phyloP scores from a whole-genome alignment of 2,113 vertebrate genomes.

The Ammodytes marinus region DNA sequence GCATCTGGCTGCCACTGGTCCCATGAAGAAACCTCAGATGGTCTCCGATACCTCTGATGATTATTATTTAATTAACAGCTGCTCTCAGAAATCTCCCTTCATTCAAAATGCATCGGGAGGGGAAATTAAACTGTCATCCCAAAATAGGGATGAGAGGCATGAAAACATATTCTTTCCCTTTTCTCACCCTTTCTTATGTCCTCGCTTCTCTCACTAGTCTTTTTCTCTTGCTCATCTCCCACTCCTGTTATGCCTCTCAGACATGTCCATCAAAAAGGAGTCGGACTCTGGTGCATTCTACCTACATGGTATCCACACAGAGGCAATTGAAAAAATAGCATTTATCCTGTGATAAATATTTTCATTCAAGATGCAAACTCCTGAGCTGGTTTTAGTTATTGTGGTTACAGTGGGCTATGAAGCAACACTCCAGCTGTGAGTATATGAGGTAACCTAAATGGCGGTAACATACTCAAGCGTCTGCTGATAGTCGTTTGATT shows the following conservation, averaged over 20 bases:
- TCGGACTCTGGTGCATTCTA: neutral
- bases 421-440: neutral
- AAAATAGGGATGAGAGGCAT: neutral
- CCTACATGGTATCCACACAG: neutral
- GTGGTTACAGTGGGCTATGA: neutral
- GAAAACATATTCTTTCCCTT: neutral
- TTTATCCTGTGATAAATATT: neutral
- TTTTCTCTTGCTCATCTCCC: neutral
- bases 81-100: conserved; percentile 1
- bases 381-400: neutral
- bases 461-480: too few relatives aligned
- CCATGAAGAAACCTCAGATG: neutral
- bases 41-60: neutral
- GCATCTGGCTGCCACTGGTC: neutral
- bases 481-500: too few relatives aligned
- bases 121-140: neutral
- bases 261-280: conserved; percentile 15
- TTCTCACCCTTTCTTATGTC: neutral
- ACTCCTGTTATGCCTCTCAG: neutral
- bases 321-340: neutral
- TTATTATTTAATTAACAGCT: conserved; percentile 24
- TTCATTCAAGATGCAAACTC: neutral
- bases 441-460: too few relatives aligned
- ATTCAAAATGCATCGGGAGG: neutral
- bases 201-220: neutral